These are phyloP conservation scores for Ceyx erithaca DNA, from an alignment of 2,797 vertebrate genomes.

Conservation along the genomic window DNA sequence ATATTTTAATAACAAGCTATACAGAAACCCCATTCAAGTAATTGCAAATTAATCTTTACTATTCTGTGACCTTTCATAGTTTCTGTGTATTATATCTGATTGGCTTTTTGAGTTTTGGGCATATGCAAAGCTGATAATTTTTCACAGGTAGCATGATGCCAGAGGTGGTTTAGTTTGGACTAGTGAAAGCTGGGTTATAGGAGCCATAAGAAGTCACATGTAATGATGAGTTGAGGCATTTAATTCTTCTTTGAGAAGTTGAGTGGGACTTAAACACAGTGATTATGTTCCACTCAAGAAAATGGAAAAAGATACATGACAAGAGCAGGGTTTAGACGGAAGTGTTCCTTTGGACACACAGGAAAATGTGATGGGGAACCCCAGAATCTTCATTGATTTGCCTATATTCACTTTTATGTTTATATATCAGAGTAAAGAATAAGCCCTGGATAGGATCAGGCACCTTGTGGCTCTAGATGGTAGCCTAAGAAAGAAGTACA, in stretches of 20 bases:
- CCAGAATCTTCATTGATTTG: not conserved
- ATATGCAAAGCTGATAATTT: not conserved
- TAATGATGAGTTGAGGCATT: not conserved
- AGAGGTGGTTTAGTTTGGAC: not conserved
- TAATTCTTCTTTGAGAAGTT: not conserved
- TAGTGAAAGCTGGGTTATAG: not conserved
- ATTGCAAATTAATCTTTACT: not conserved
- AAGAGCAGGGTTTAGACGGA: not conserved
- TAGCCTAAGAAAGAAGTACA: not conserved
- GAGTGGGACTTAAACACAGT: not conserved
- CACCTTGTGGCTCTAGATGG: not conserved
- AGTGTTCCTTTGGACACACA: not conserved
- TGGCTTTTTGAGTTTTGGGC: not conserved
- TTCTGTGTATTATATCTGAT: not conserved
- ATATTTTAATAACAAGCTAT: not conserved
- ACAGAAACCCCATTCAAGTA: not conserved
- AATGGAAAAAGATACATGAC: not conserved
- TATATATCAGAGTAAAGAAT: not conserved
- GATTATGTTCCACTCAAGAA: not conserved
- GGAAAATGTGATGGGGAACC: not conserved
- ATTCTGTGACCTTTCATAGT: not conserved
- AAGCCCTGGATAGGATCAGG: not conserved
- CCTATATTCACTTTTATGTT: not conserved
- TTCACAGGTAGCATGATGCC: not conserved
- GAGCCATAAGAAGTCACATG: not conserved